phyloP scores from a whole-genome alignment of 2,888 invertebrate species.

The Drosophila affinis region DNA sequence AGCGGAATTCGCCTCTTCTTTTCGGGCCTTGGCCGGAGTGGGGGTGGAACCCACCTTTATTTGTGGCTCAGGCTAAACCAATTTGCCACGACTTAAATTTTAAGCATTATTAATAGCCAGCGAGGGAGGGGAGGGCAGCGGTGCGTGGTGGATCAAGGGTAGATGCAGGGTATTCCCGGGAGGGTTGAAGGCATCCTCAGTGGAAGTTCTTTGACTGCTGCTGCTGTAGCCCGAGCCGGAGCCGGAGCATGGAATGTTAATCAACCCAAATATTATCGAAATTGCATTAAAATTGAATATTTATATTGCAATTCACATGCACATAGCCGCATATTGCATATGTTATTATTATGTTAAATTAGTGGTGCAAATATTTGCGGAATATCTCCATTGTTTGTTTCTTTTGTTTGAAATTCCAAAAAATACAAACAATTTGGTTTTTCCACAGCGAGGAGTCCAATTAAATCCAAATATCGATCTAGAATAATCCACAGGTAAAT shows the following conservation, averaged over 20 bases:
- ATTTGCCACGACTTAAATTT: constrained; percentile 76
- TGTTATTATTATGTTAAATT: neutral
- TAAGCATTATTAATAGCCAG: constrained; percentile 73
- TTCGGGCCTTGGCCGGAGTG: constrained; percentile 28
- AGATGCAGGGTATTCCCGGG: constrained; percentile 13
- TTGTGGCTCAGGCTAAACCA: constrained; percentile 65
- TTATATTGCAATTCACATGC: too few species aligned
- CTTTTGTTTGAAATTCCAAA: neutral
- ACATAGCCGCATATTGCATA: too few species aligned
- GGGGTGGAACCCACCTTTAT: constrained; percentile 32
- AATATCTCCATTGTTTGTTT: neutral
- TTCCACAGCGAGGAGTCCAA: too few species aligned
- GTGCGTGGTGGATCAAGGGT: constrained; percentile 9
- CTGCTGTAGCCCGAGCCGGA: too few species aligned
- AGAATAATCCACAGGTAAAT: too few species aligned
- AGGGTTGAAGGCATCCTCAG: constrained; percentile 11
- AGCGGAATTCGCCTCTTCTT: constrained; percentile 10
- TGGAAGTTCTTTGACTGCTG: neutral
- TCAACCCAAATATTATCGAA: neutral
- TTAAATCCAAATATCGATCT: too few species aligned
- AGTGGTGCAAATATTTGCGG: neutral
- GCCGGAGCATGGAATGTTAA: neutral
- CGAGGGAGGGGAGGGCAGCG: neutral
- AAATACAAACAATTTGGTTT: neutral
- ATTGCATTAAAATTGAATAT: neutral